These are phyloP conservation scores for Philopotamus ludificatus DNA, from an alignment of 1,140 invertebrate genomes.

Conservation along the genomic window DNA sequence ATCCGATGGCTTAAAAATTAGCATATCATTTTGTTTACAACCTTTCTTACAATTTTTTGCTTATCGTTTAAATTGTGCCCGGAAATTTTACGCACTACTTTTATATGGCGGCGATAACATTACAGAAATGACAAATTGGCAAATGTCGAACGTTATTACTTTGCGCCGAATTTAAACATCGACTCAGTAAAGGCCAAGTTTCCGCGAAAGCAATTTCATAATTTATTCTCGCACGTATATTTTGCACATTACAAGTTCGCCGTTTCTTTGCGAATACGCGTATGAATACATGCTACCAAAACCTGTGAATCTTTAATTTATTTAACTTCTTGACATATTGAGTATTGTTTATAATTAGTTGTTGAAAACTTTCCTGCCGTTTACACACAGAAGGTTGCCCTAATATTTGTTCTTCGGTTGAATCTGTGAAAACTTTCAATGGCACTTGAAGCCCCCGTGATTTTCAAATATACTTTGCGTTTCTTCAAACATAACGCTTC, in stretches of 20 bases:
- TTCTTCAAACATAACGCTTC: conserved; percentile 13
- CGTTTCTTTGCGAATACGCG: no score
- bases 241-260: no score
- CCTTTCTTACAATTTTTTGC: background rate
- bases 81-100: background rate
- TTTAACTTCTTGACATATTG: no score
- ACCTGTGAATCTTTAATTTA: no score
- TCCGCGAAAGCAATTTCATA: no score
- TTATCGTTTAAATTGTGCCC: background rate
- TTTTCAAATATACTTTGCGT: background rate
- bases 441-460: background rate
- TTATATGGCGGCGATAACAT: background rate
- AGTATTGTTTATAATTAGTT: background rate
- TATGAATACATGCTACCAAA: no score
- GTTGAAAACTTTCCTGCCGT: background rate
- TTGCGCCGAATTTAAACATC: no score
- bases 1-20: conserved; percentile 31
- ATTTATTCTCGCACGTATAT: no score
- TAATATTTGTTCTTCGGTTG: background rate
- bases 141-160: no score
- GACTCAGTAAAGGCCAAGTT: no score
- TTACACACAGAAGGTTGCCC: background rate
- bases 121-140: no score
- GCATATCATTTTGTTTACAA: conserved; percentile 32
- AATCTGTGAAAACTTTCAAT: background rate